Conservation (phyloP, 2,113 vertebrate genomes). For the Megalops atlanticus region DNA sequence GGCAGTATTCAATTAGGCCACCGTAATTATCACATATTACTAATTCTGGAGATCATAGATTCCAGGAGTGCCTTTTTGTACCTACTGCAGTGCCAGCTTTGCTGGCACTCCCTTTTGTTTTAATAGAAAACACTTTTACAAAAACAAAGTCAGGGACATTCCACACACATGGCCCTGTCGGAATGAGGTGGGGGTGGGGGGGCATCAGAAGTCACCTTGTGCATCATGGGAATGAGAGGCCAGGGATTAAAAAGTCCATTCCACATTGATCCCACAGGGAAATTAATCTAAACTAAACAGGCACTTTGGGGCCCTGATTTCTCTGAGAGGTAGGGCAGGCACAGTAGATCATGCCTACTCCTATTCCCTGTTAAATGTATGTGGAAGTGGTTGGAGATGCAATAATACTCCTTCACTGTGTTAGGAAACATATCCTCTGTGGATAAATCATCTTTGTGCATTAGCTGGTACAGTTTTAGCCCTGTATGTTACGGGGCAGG, state of each 20-base stretch:
- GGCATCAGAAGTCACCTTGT: slow-evolving; percentile 35
- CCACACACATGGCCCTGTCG: neutral
- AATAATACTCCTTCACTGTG: neutral
- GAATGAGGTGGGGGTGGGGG: neutral
- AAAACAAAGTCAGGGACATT: slow-evolving; percentile 23
- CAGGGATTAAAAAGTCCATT: slow-evolving; percentile 45
- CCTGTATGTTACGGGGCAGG: neutral
- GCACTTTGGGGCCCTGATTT: slow-evolving; percentile 11
- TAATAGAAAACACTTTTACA: slow-evolving; percentile 37
- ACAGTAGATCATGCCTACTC: slow-evolving; percentile 11
- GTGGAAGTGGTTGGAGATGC: neutral
- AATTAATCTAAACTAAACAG: slow-evolving; percentile 52
- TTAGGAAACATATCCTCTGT: neutral
- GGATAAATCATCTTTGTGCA: neutral
- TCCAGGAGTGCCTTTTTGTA: slow-evolving; percentile 6
- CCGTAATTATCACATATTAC: neutral
- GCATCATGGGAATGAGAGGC: slow-evolving; percentile 39
- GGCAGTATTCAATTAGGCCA: neutral
- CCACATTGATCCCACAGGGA: slow-evolving; percentile 39
- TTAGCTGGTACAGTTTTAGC: neutral
- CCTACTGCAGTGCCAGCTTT: neutral
- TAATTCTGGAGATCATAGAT: neutral
- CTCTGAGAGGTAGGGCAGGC: neutral
- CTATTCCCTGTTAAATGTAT: neutral
- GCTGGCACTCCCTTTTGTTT: slow-evolving; percentile 30